Conservation (phyloP, 92 coral and sea anemone species). For the Zoanthus sociatus region DNA sequence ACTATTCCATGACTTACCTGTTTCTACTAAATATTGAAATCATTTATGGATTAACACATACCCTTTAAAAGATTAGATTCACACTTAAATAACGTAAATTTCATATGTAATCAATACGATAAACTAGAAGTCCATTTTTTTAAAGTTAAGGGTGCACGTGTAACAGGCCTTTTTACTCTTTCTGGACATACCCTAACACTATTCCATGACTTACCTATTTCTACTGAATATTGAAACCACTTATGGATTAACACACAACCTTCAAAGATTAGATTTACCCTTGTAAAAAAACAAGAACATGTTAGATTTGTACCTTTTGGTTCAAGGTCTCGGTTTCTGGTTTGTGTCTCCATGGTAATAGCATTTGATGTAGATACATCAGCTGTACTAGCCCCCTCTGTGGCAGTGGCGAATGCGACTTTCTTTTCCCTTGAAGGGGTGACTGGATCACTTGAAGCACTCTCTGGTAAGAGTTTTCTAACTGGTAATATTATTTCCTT, state of each 20-base stretch:
- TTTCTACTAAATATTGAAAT: neutral
- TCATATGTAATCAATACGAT: no score
- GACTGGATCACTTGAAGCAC: slow-evolving; percentile 39
- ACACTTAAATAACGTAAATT: no score
- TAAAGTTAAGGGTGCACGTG: no score
- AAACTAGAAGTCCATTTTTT: no score
- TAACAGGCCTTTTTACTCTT: neutral
- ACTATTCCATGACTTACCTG: neutral
- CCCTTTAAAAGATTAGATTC: neutral
- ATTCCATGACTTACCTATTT: neutral
- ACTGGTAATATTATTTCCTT: slow-evolving; percentile 64
- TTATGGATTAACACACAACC: neutral
- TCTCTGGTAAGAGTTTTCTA: slow-evolving; percentile 38
- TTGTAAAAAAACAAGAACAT: no score
- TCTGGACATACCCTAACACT: neutral
- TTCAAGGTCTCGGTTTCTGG: slow-evolving; percentile 85
- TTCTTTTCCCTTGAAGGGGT: slow-evolving; percentile 47
- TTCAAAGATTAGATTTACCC: neutral
- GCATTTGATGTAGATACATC: slow-evolving; percentile 68
- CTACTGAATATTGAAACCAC: neutral
- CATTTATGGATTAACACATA: neutral
- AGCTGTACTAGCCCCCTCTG: slow-evolving; percentile 77
- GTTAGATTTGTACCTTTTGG: slow-evolving; percentile 70
- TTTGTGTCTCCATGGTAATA: slow-evolving; percentile 81
- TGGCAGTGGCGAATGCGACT: slow-evolving; percentile 73